Conservation (phyloP, 1,140 invertebrate species). For the Caenorhabditis tropicalis region DNA sequence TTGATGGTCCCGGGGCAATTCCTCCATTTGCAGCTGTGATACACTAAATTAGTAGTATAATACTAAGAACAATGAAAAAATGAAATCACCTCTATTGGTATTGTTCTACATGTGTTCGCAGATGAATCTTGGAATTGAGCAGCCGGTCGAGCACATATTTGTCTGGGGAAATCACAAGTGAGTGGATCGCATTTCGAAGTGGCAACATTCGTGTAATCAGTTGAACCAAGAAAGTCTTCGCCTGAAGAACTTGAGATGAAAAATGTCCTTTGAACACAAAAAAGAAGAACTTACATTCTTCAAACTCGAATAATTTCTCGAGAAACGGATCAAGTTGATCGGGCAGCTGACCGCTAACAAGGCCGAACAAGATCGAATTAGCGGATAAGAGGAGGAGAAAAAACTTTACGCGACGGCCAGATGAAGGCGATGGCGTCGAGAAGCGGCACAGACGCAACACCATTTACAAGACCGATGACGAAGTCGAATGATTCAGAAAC, state of each 20-base stretch:
- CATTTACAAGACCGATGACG: constrained; percentile 24
- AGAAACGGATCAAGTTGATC: constrained; percentile 67
- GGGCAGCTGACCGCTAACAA: constrained; percentile 58
- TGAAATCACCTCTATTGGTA: constrained; percentile 61
- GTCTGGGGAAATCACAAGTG: constrained; percentile 67
- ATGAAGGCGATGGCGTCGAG: constrained; percentile 24
- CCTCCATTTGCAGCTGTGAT: constrained; percentile 71
- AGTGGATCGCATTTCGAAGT: constrained; percentile 65
- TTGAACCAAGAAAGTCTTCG: constrained; percentile 64
- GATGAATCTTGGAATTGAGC: constrained; percentile 59
- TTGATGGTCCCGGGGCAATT: constrained; percentile 39
- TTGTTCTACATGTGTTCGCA: constrained; percentile 63
- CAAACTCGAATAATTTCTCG: constrained; percentile 67
- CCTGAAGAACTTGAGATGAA: constrained; percentile 54
- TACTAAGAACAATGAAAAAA: not conserved
- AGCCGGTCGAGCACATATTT: constrained; percentile 67
- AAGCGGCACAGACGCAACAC: constrained; percentile 43
- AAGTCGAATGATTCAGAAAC: constrained; percentile 22
- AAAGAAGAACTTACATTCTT: constrained; percentile 63
- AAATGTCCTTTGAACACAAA: not conserved
- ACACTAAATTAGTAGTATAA: constrained; percentile 58
- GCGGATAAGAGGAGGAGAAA: constrained; percentile 47
- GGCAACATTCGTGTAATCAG: constrained; percentile 62
- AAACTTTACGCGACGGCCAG: constrained; percentile 27
- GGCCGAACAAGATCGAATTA: constrained; percentile 39